Conservation (phyloP, 2,888 invertebrate species). For the Acrobasis repandana region DNA sequence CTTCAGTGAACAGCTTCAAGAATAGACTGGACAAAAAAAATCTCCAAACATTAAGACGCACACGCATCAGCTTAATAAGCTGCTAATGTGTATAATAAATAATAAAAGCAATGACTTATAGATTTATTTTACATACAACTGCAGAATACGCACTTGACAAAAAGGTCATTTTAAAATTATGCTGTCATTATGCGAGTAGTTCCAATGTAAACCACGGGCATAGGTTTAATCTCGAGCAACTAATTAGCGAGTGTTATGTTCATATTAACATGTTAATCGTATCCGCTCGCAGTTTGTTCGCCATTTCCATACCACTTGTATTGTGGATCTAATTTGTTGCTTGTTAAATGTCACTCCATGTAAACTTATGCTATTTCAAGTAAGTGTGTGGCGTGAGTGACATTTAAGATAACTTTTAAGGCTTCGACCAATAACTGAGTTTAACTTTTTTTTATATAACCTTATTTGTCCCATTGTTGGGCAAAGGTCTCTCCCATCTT, state of each 20-base stretch:
- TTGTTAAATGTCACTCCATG: slow-evolving; percentile 9
- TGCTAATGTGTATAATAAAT: too few relatives aligned
- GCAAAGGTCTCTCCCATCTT: too few relatives aligned
- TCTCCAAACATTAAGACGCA: too few relatives aligned
- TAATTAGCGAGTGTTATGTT: slow-evolving; percentile 64
- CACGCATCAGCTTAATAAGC: too few relatives aligned
- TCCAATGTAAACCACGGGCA: slow-evolving; percentile 15
- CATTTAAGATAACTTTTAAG: slow-evolving; percentile 9
- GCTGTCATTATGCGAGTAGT: slow-evolving; percentile 12
- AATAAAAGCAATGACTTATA: too few relatives aligned
- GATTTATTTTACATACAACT: too few relatives aligned
- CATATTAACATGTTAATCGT: slow-evolving; percentile 60
- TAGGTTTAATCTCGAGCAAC: slow-evolving; percentile 50
- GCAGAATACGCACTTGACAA: too few relatives aligned
- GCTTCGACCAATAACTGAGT: too few relatives aligned
- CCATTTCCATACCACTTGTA: slow-evolving; percentile 33
- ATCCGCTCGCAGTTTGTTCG: slow-evolving; percentile 44
- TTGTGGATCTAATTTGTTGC: slow-evolving; percentile 27
- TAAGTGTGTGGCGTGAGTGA: background rate
- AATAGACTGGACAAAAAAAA: too few relatives aligned
- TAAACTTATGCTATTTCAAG: background rate
- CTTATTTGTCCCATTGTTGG: too few relatives aligned
- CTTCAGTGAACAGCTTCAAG: too few relatives aligned
- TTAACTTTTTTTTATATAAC: too few relatives aligned
- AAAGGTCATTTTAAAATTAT: background rate